These are phyloP conservation scores for Chromobotia macracanthus DNA, from an alignment of 2,797 vertebrate species.

Conservation along the genomic window DNA sequence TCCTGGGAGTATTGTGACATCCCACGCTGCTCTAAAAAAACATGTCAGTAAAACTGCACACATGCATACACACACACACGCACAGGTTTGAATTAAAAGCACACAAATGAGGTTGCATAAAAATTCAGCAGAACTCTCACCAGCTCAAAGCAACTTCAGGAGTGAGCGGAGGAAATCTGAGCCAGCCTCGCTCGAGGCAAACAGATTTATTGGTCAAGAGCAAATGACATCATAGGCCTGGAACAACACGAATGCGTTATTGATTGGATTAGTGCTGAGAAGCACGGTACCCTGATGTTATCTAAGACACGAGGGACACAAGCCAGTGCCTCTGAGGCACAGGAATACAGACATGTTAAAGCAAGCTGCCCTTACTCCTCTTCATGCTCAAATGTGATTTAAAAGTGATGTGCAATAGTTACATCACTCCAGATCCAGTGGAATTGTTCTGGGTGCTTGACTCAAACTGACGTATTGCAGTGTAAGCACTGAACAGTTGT, in stretches of 20 bases:
- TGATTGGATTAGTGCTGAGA: neutral
- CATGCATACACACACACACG: neutral
- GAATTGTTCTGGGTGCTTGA: too few relatives aligned
- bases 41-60: slow-evolving; percentile 68
- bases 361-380: too few relatives aligned
- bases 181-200: neutral
- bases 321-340: too few relatives aligned
- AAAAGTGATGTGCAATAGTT: too few relatives aligned
- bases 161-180: neutral
- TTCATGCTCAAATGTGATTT: too few relatives aligned
- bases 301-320: neutral
- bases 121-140: slow-evolving; percentile 29
- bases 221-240: neutral
- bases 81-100: neutral
- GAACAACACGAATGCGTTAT: neutral
- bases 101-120: neutral
- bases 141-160: neutral
- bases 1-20: slow-evolving; percentile 91
- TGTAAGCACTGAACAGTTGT: too few relatives aligned
- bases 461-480: too few relatives aligned
- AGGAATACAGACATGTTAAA: slow-evolving; percentile 8
- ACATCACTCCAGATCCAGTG: too few relatives aligned
- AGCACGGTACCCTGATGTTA: neutral
- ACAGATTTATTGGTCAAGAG: neutral
- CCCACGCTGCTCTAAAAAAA: slow-evolving; percentile 72